These are phyloP conservation scores for Drosophila mojavensis DNA, from an alignment of 1,140 invertebrate species.

Conservation along the genomic window DNA sequence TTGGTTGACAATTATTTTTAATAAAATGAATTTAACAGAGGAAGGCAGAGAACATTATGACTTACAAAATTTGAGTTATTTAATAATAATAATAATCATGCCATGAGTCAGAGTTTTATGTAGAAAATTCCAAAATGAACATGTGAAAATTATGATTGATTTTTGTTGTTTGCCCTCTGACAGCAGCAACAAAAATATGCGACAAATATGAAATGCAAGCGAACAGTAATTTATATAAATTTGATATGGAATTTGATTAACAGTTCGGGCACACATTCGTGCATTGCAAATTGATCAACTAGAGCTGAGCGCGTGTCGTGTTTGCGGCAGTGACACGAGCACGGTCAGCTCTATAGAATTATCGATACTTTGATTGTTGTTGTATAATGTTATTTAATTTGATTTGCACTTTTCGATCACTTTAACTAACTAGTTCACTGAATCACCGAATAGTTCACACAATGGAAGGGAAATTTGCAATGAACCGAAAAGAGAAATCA, in stretches of 20 bases:
- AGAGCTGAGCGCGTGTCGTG: background rate
- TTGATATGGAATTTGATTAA: background rate
- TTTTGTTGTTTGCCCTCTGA: constrained; percentile 2
- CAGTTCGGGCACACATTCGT: background rate
- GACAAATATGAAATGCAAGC: background rate
- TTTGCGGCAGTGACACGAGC: background rate
- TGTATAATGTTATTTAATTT: too few species aligned
- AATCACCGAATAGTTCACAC: too few species aligned
- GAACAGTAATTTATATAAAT: background rate
- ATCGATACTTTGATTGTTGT: background rate
- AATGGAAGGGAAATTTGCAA: background rate
- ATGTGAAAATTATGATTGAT: constrained; percentile 21
- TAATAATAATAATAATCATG: constrained; percentile 32
- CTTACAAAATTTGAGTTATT: constrained; percentile 19
- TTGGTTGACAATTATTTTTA: constrained; percentile 8
- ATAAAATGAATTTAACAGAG: constrained; percentile 13
- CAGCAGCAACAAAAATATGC: constrained; percentile 1
- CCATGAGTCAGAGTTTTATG: constrained; percentile 5
- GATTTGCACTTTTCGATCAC: too few species aligned
- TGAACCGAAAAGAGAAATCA: too few species aligned
- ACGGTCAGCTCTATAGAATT: background rate
- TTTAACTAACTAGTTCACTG: too few species aligned
- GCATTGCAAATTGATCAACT: background rate
- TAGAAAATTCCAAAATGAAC: background rate
- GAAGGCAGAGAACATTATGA: background rate